Evolutionary conservation across 2,113 vertebrate genomes (phyloP), one percentile per base, ranked within the genome.

Genomic region (Butorides virescens): DNA sequence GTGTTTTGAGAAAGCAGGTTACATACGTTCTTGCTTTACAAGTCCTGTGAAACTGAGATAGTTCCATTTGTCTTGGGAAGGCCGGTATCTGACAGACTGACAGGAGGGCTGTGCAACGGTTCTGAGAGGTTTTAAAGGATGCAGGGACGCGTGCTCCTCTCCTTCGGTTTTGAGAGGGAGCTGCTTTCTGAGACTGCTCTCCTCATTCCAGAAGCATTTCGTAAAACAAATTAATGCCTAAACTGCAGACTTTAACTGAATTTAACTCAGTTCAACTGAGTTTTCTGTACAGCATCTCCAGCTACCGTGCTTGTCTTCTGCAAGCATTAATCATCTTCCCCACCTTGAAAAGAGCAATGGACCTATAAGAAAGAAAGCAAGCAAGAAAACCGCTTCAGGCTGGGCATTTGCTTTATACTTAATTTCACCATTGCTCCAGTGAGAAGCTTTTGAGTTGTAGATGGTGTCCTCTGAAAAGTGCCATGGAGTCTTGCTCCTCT

Each of bases 1-100:
- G 93, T 96, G 80, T 89, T 94, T 94, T 92, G 92, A 90, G 91
- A 97, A 94, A 95, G 86, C 93, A 93, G 76, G 74, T 78, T 92
- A 88, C 76, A 13, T 70, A 62, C 27, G 0, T 88, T 97, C 93
- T 94, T 95, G 59, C 78, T 93, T 82, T 91, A 78, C 32, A 63
- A 88, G 79, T 55, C 75, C 72, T 77, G 19, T 15, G 15, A 90
- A 92, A 88, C 36, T 30, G 61, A 46, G 58, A 72, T 49, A 72
- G 66, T 86, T 96, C 93, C 58, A 71, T 95, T 90, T 88, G 55
- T 92, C 84, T 65, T 55, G 66, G 73, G 68, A 96, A 94, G 80
- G 59, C 90, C 14, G 12, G 76, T 66, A 5, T 68, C 67, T 81
- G 78, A 83, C 58, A 91, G 55, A 55, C 63, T 91, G 79, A 91